Conservation (phyloP, 2,888 invertebrate species). For the Xanthostigma xanthostigma region DNA sequence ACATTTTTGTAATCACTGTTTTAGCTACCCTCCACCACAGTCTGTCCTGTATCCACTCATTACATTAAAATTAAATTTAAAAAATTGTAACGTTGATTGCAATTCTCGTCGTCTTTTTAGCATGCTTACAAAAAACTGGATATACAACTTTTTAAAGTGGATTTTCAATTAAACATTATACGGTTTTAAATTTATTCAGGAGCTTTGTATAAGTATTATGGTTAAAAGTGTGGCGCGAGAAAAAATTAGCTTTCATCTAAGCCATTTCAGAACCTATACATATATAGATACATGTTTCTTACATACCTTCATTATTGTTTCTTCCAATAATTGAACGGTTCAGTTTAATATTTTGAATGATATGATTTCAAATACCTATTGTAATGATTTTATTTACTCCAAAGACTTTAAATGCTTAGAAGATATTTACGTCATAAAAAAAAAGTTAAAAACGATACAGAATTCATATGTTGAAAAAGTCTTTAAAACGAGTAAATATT, state of each 20-base stretch:
- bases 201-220: too few species aligned
- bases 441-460: neutral
- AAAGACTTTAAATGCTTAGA: too few species aligned
- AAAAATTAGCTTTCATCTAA: too few species aligned
- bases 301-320: too few species aligned
- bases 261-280: too few species aligned
- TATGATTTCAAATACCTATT: too few species aligned
- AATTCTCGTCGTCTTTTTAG: slow-evolving; percentile 18
- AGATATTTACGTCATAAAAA: neutral
- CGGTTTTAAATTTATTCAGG: neutral
- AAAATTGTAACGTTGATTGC: slow-evolving; percentile 34
- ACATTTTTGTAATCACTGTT: neutral
- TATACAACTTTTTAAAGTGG: slow-evolving; percentile 29
- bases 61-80: slow-evolving; percentile 33
- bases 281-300: too few species aligned
- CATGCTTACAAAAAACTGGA: neutral
- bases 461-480: too few species aligned
- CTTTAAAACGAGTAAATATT: too few species aligned
- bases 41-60: slow-evolving; percentile 18
- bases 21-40: slow-evolving; percentile 9
- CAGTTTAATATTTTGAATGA: too few species aligned
- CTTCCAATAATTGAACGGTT: too few species aligned
- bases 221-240: too few species aligned
- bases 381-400: neutral
- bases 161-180: slow-evolving; percentile 30